Percentiles rank a stretch among this genome's conserved stretches.
Conservation (phyloP, 2,888 invertebrate species). For the Nycteola revayana region DNA sequence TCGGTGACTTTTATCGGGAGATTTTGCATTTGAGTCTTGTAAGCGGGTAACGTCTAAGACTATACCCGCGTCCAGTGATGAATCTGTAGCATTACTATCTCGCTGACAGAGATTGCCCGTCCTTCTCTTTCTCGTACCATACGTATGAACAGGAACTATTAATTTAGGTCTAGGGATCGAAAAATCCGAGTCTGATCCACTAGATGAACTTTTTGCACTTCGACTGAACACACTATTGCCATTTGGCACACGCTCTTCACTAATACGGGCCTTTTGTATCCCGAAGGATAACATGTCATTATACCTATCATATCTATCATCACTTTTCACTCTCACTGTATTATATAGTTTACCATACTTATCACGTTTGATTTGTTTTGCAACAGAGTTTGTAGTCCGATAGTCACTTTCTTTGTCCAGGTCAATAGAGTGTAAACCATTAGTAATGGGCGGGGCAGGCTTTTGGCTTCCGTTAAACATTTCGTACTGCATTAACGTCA, state of each 20-base stretch:
- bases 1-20: conserved; percentile 41
- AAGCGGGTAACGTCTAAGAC: conserved; percentile 67
- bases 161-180: conserved; percentile 92
- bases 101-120: conserved; percentile 87
- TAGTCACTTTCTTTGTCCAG: conserved; percentile 71
- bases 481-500: conserved; percentile 75
- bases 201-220: conserved; percentile 79
- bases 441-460: conserved; percentile 45
- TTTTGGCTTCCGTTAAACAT: conserved; percentile 65
- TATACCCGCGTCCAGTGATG: conserved; percentile 68
- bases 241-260: conserved; percentile 57
- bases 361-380: conserved; percentile 72
- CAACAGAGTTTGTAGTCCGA: conserved; percentile 70
- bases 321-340: conserved; percentile 79
- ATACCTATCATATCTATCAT: conserved; percentile 72
- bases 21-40: conserved; percentile 47
- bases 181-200: conserved; percentile 85
- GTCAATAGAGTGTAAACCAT: conserved; percentile 61
- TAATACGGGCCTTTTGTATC: conserved; percentile 52
- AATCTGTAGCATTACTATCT: conserved; percentile 71
- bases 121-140: conserved; percentile 89
- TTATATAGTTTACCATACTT: conserved; percentile 73
- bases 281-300: conserved; percentile 68
- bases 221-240: conserved; percentile 55
- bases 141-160: conserved; percentile 94